phyloP scores from a whole-genome alignment of 2,888 invertebrate species.

The Byasa hedistus region DNA sequence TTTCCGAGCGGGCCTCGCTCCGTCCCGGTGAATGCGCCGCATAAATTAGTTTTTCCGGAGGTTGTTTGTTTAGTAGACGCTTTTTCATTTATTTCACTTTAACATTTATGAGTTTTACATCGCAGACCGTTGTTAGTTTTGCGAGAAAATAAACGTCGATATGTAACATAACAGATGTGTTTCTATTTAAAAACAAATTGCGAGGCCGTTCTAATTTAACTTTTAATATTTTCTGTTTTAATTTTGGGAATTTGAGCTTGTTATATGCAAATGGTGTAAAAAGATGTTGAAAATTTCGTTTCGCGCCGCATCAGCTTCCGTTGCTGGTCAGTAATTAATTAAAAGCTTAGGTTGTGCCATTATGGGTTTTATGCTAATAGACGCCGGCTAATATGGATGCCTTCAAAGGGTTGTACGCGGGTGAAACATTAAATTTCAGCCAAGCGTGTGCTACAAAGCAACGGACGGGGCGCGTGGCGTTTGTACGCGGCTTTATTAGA shows the following conservation, averaged over 20 bases:
- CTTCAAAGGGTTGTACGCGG: conserved; percentile 62
- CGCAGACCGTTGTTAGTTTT: conserved; percentile 37
- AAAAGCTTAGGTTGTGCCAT: conserved; percentile 68
- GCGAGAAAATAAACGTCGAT: conserved; percentile 31
- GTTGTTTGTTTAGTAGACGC: conserved; percentile 70
- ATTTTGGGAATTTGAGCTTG: conserved; percentile 35
- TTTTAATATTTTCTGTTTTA: conserved; percentile 11
- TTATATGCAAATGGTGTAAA: conserved; percentile 55
- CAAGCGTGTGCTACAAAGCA: conserved; percentile 53
- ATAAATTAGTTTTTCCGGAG: conserved; percentile 77
- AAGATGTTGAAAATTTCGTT: conserved; percentile 45
- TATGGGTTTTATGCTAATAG: conserved; percentile 76
- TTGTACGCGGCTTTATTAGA: conserved; percentile 49
- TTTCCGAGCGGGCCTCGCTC: conserved; percentile 57
- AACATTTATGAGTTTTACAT: conserved; percentile 71
- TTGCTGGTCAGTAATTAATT: conserved; percentile 72
- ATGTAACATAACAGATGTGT: conserved; percentile 33
- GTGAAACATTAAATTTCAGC: conserved; percentile 66
- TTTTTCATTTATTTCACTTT: conserved; percentile 62
- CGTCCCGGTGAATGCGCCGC: conserved; percentile 61
- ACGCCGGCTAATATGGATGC: conserved; percentile 64
- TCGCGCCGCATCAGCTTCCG: conserved; percentile 50
- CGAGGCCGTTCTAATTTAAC: conserved; percentile 21
- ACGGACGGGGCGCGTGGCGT: conserved; percentile 37
- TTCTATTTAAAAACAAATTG: conserved; percentile 10